phyloP scores from a whole-genome alignment of 35 echinoderm and acorn worm species.

The Apostichopus parvimensis region DNA sequence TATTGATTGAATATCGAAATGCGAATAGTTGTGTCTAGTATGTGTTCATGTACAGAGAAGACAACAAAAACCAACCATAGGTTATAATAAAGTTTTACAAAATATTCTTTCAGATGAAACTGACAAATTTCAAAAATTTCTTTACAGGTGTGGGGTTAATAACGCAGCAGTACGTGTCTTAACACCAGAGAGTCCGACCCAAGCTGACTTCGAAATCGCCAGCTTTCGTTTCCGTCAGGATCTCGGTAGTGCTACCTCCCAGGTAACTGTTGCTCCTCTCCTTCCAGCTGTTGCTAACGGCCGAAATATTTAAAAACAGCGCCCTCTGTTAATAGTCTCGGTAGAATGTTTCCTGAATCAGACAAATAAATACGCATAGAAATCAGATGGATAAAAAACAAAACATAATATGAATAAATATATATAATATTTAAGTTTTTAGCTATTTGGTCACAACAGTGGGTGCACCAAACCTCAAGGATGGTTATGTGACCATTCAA shows the following conservation, averaged over 20 bases:
- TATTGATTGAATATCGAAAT: no score
- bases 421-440: not conserved
- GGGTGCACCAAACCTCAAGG: not conserved
- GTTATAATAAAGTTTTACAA: no score
- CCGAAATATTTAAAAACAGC: no score
- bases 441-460: not conserved
- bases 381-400: no score
- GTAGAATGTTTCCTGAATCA: no score
- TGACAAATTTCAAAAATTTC: not conserved
- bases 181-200: not conserved
- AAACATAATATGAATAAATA: no score
- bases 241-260: not conserved
- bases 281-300: not conserved
- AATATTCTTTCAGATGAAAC: no score
- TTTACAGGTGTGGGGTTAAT: constrained; percentile 14
- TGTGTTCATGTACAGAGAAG: no score
- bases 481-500: not conserved
- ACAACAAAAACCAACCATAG: no score
- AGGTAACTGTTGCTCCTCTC: not conserved
- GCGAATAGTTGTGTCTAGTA: no score
- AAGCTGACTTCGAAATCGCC: constrained; percentile 26
- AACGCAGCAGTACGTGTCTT: not conserved
- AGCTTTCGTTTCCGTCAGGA: constrained; percentile 14
- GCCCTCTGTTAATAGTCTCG: no score
- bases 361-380: no score